phyloP scores from a whole-genome alignment of 1,140 invertebrate genomes.

The Yoshiicerus persimilis region DNA sequence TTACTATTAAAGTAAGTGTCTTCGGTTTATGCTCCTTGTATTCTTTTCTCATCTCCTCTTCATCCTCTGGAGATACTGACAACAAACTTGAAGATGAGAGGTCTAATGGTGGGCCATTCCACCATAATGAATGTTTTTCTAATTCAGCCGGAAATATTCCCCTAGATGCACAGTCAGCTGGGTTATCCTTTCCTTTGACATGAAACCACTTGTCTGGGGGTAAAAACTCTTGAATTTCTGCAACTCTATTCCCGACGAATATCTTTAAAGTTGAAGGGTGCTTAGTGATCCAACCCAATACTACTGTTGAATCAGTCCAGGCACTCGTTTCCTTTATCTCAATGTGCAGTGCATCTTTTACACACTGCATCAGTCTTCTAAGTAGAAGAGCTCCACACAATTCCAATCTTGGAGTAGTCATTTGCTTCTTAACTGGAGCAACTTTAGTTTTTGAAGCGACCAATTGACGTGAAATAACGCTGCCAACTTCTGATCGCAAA shows the following conservation, averaged over 20 bases:
- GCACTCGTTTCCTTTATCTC: constrained; percentile 9
- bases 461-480: background rate
- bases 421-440: background rate
- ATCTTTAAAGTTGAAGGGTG: constrained; percentile 52
- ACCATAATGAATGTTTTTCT: constrained; percentile 52
- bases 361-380: background rate
- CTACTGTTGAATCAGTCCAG: constrained; percentile 54
- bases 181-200: constrained; percentile 52
- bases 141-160: constrained; percentile 51
- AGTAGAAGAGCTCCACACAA: background rate
- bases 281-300: constrained; percentile 52
- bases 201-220: constrained; percentile 50
- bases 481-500: background rate
- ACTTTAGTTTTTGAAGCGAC: background rate
- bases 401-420: background rate
- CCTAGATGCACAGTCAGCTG: constrained; percentile 56
- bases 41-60: background rate
- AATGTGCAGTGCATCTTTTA: background rate
- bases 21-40: background rate
- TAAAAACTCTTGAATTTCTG: constrained; percentile 51
- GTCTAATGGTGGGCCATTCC: constrained; percentile 52
- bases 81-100: too few species aligned
- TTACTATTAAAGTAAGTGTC: background rate
- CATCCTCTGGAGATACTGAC: background rate
- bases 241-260: constrained; percentile 55